Evolutionary conservation across 2,888 invertebrate species (phyloP).

Genomic region (Heliconius charithonia): DNA sequence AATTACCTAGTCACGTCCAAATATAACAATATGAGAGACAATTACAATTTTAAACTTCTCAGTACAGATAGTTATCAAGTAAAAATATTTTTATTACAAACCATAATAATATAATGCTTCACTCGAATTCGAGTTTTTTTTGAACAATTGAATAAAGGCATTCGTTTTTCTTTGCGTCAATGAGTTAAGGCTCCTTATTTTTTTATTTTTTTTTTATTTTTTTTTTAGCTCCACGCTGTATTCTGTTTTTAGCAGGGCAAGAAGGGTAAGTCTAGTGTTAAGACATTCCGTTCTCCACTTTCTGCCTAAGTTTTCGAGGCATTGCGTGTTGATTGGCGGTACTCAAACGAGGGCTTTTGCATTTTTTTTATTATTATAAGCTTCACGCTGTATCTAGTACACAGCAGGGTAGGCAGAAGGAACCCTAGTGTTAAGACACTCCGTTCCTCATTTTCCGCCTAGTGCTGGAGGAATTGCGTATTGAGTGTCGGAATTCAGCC

Average conservation of each 20-base stretch:
- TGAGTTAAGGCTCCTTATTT: conserved; percentile 39
- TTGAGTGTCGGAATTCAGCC: too few relatives aligned
- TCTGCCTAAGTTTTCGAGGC: background rate
- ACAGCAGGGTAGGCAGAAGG: background rate
- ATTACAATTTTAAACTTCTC: conserved; percentile 41
- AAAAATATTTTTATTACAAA: conserved; percentile 38
- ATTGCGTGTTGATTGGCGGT: background rate
- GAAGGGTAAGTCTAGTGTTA: background rate
- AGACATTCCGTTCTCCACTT: background rate
- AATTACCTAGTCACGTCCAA: conserved; percentile 21
- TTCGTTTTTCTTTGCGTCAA: conserved; percentile 42
- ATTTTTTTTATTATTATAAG: too few relatives aligned
- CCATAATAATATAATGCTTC: conserved; percentile 38
- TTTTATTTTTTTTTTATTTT: background rate
- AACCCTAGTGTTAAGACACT: too few relatives aligned
- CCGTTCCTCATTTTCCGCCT: too few relatives aligned
- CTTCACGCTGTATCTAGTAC: background rate
- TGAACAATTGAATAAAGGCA: conserved; percentile 48
- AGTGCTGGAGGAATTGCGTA: too few relatives aligned
- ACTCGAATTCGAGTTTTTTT: conserved; percentile 38
- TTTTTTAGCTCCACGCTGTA: background rate
- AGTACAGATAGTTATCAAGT: conserved; percentile 42
- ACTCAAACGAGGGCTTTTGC: background rate
- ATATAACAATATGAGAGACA: conserved; percentile 38
- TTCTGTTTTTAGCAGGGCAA: background rate